Evolutionary conservation across 2,113 vertebrate genomes (phyloP).

Genomic region (Corythornis madagascariensis): DNA sequence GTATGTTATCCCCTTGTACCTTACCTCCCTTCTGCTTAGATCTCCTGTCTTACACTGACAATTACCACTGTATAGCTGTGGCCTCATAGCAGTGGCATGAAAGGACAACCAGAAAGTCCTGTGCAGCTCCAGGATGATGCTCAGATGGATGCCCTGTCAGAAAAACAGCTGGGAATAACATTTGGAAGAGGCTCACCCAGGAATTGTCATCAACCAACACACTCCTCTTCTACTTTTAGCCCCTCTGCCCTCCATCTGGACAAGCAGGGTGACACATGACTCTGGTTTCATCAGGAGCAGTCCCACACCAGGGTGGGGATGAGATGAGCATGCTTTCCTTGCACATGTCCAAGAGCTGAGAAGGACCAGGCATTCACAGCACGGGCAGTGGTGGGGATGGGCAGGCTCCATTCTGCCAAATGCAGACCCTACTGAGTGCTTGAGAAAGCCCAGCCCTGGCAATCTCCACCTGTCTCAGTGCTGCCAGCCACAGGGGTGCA

Average conservation of each 20-base stretch:
- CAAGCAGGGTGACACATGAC: background rate
- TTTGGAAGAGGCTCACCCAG: background rate
- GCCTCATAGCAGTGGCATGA: fast-evolving
- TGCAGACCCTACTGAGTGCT: fast-evolving
- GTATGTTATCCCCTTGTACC: background rate
- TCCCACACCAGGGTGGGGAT: background rate
- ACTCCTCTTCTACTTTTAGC: background rate
- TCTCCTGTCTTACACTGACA: background rate
- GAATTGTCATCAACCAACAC: background rate
- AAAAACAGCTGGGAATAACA: background rate
- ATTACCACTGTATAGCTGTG: background rate
- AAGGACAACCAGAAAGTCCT: fast-evolving
- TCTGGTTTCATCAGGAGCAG: background rate
- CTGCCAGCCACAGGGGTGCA: background rate
- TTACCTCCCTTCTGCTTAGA: background rate
- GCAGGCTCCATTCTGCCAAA: background rate
- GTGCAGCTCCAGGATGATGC: background rate
- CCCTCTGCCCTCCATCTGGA: background rate
- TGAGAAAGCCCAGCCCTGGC: background rate
- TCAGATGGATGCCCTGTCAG: background rate
- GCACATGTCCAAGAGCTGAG: background rate
- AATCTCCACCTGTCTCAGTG: background rate
- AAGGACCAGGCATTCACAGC: background rate
- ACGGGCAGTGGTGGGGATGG: fast-evolving
- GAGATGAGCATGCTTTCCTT: background rate